Evolutionary conservation across 1,140 invertebrate genomes (phyloP), one percentile per base, ranked within the genome.

Genomic region (Sesamia nonagrioides): DNA sequence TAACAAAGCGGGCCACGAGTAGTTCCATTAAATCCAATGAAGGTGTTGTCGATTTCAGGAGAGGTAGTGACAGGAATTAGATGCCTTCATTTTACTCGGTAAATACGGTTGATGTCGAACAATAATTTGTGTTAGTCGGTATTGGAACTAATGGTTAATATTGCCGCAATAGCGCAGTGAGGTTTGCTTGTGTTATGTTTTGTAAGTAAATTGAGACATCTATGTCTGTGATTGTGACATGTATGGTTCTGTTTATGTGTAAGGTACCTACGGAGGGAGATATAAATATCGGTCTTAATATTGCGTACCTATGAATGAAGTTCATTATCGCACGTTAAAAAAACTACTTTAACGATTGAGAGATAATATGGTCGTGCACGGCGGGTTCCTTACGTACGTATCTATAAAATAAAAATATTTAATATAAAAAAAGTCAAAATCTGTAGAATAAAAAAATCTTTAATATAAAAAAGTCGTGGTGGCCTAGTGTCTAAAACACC

Each of bases 41-140:
- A 48, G 68, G 48, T n/a, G n/a, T 1, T 71, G 68, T 71, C 54
- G 68, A 52, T 71, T 71, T 54, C 68, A 35, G 68, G 48, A 71
- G n/a, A 71, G n/a, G 27, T 71, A 71, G 45, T 75, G 42, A 61
- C 9, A 52, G 45, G 45, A 48, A 61, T 61, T 50, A 52, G 15
- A 52, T 37, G 17, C 27, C 18, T 60, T 58, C 60, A n/a, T 66
- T 54, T 66, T 54, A n/a, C 35, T 15, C 50, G 35, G 72, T 79
- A 75, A 79, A 75, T 79, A 79, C 60, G 15, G n/a, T 13, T 17
- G 13, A 11, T 66, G 71, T 79, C 61, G 71, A 79, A 79, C 78
- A 75, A 69, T 75, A 40, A 75, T 68, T 75, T 69, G 61, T 60
- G 61, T 79, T 60, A 69, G 78, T 48, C 11, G 45, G 18, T 71